phyloP scores from a whole-genome alignment of 2,797 vertebrate species.

The Ceryle rudis region DNA sequence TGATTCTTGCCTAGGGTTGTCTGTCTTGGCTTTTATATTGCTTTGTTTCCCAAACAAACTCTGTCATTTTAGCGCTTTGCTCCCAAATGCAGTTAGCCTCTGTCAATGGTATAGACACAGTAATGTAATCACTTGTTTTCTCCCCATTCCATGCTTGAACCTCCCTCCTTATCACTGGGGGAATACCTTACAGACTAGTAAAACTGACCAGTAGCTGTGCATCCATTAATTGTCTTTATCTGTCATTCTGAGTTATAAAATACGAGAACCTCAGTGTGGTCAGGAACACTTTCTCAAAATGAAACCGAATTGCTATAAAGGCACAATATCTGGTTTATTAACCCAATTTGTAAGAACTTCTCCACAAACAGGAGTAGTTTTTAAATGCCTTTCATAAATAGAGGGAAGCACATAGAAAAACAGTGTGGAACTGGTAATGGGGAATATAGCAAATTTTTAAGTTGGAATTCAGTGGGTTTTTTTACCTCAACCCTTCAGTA shows the following conservation, averaged over 20 bases:
- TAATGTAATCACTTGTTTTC: neutral
- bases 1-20: neutral
- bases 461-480: neutral
- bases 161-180: fast-evolving
- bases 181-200: neutral
- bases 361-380: neutral
- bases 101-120: neutral
- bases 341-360: neutral
- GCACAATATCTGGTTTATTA: neutral
- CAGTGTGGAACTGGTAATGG: fast-evolving
- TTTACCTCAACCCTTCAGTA: neutral
- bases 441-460: neutral
- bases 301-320: neutral
- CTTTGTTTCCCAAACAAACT: neutral
- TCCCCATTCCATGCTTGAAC: neutral
- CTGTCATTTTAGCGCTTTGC: neutral
- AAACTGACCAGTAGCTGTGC: neutral
- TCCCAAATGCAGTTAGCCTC: neutral
- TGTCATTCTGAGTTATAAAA: neutral
- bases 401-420: neutral
- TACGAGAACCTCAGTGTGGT: neutral
- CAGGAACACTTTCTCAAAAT: neutral
- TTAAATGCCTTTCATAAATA: neutral
- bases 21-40: neutral
- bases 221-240: neutral